A percentile compares a stretch with the other conserved stretches of the same genome.
Evolutionary conservation across 2,888 invertebrate genomes (phyloP).

Genomic region (Lycophotia porphyrea): DNA sequence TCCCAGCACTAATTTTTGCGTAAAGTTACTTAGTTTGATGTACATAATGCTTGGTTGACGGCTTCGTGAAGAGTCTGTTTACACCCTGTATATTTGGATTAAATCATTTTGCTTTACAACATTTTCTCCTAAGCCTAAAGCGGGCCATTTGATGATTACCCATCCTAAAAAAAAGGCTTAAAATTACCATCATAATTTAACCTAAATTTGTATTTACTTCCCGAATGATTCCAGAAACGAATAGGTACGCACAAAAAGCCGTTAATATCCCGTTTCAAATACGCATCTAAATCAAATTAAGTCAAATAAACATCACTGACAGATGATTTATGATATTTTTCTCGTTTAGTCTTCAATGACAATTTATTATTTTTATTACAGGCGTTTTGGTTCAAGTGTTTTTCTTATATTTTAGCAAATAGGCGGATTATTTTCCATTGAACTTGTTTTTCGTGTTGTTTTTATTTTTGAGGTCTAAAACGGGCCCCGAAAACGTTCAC

Average conservation of each 20-base stretch:
- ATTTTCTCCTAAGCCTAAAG: rapidly evolving
- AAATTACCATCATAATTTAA: not conserved
- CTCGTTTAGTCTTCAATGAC: slow-evolving; percentile 56
- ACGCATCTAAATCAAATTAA: slow-evolving; percentile 68
- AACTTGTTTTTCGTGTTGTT: not conserved
- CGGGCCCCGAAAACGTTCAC: too few relatives aligned
- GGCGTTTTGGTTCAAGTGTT: slow-evolving; percentile 35
- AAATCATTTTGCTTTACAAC: not conserved
- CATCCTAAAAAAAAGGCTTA: too few relatives aligned
- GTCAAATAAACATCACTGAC: slow-evolving; percentile 60
- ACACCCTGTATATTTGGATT: too few relatives aligned
- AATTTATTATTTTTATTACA: slow-evolving; percentile 60
- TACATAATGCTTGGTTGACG: too few relatives aligned
- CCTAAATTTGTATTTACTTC: slow-evolving; percentile 28
- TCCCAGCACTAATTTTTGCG: too few relatives aligned
- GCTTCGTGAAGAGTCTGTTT: too few relatives aligned
- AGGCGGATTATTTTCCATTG: slow-evolving; percentile 1
- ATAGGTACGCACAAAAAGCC: slow-evolving; percentile 18
- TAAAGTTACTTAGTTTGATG: too few relatives aligned
- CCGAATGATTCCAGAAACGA: slow-evolving; percentile 29
- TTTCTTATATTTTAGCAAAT: slow-evolving; percentile 47
- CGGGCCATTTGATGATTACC: too few relatives aligned
- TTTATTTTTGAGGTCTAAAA: slow-evolving; percentile 6
- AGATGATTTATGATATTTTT: slow-evolving; percentile 67
- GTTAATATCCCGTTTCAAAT: slow-evolving; percentile 57